phyloP scores from a whole-genome alignment of 2,113 vertebrate species.

The Naja naja region DNA sequence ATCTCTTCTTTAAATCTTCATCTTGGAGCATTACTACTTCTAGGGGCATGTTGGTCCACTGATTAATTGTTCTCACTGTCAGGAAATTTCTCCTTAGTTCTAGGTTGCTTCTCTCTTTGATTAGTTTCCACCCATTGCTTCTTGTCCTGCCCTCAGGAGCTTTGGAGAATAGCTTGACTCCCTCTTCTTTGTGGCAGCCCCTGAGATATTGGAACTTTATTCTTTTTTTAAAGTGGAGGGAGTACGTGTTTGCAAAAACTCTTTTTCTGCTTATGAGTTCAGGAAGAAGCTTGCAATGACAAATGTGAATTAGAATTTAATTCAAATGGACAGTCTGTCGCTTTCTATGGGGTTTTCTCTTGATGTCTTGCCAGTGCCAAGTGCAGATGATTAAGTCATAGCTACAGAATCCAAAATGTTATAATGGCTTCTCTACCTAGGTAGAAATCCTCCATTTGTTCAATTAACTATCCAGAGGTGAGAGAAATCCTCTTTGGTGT shows the following conservation, averaged over 20 bases:
- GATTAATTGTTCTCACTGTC: too few species aligned
- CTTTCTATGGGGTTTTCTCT: neutral
- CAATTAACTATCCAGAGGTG: neutral
- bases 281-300: neutral
- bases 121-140: too few species aligned
- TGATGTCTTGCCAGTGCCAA: neutral
- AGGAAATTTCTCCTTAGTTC: too few species aligned
- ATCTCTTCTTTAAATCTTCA: too few species aligned
- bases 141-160: too few species aligned
- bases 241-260: neutral
- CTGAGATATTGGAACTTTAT: too few species aligned
- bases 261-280: neutral
- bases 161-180: too few species aligned
- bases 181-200: too few species aligned
- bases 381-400: neutral
- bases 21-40: too few species aligned
- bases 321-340: neutral
- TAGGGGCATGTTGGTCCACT: too few species aligned
- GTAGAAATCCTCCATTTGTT: neutral
- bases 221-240: neutral
- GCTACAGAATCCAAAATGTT: neutral
- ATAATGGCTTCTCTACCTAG: neutral
- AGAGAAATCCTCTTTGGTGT: neutral
- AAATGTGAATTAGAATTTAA: constrained; percentile 8
- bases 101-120: too few species aligned